A percentile compares a stretch with the other conserved stretches of the same genome.
These are phyloP conservation scores for Cyprinus carpio DNA, from an alignment of 2,113 vertebrate genomes.

Conservation along the genomic window DNA sequence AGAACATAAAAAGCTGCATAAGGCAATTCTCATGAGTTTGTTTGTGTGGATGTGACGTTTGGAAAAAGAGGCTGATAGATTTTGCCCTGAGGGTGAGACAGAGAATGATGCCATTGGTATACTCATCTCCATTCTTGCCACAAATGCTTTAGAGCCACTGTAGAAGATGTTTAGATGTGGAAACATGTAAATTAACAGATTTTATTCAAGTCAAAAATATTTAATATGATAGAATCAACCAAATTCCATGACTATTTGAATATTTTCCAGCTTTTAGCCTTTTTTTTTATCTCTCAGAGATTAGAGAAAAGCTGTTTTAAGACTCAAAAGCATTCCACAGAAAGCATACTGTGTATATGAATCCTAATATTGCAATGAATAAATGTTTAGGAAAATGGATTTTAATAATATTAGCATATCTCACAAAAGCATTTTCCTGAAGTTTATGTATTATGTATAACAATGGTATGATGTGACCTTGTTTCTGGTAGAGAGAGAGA, in stretches of 20 bases:
- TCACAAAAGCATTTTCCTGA: conserved; percentile 35
- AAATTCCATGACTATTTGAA: background rate
- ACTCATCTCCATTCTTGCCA: background rate
- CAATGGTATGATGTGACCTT: conserved; percentile 29
- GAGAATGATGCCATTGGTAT: background rate
- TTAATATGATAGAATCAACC: background rate
- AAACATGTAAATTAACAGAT: background rate
- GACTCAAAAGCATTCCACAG: background rate
- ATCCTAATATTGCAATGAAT: background rate
- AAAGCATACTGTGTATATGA: background rate
- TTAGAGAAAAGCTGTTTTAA: conserved; percentile 13
- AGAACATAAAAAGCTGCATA: background rate
- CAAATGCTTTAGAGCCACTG: background rate
- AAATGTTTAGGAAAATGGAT: background rate
- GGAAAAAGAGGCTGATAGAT: conserved; percentile 25
- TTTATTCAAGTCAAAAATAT: background rate
- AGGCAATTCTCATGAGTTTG: background rate
- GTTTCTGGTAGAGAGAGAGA: conserved; percentile 21
- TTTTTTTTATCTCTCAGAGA: background rate
- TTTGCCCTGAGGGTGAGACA: background rate
- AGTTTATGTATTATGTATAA: conserved; percentile 8
- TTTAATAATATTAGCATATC: conserved; percentile 19
- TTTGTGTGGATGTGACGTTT: conserved; percentile 2
- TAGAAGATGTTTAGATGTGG: background rate
- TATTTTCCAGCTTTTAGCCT: background rate